A percentile compares a stretch with the other conserved stretches of the same genome.
phyloP scores from a whole-genome alignment of 1,140 invertebrate species.

The Globodera rostochiensis region DNA sequence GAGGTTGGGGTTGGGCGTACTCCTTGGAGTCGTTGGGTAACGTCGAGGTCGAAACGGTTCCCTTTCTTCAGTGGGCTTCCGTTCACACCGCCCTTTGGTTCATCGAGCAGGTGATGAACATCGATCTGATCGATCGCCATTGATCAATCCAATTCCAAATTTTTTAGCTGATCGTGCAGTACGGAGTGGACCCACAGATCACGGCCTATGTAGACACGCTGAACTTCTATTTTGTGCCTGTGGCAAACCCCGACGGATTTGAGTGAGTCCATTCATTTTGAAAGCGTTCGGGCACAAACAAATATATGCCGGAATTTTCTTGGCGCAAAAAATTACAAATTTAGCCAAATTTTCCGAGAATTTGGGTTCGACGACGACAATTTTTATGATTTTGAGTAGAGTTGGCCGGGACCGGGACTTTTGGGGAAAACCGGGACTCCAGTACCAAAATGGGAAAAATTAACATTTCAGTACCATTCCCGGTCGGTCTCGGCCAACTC shows the following conservation, averaged over 20 bases:
- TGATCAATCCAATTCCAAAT: background rate
- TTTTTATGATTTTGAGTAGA: too few relatives aligned
- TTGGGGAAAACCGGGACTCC: too few relatives aligned
- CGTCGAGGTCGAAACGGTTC: background rate
- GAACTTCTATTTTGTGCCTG: constrained; percentile 67
- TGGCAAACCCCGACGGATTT: constrained; percentile 68
- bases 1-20: constrained; percentile 9
- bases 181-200: constrained; percentile 57
- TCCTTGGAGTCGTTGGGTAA: background rate
- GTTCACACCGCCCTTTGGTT: constrained; percentile 67
- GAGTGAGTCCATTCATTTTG: constrained; percentile 9
- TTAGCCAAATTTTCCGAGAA: too few relatives aligned
- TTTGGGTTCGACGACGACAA: too few relatives aligned
- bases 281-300: too few relatives aligned
- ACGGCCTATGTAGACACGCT: constrained; percentile 64
- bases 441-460: too few relatives aligned
- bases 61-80: constrained; percentile 64
- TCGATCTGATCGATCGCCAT: background rate
- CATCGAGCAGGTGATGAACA: constrained; percentile 55
- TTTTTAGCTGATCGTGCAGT: constrained; percentile 55
- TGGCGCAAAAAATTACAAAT: too few relatives aligned
- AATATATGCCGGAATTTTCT: too few relatives aligned
- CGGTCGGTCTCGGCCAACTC: too few relatives aligned
- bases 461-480: too few relatives aligned
- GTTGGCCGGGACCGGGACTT: too few relatives aligned